Percentiles rank a stretch among this genome's conserved stretches.
phyloP scores from a whole-genome alignment of 1,140 invertebrate genomes.

The Drepana arcuata region DNA sequence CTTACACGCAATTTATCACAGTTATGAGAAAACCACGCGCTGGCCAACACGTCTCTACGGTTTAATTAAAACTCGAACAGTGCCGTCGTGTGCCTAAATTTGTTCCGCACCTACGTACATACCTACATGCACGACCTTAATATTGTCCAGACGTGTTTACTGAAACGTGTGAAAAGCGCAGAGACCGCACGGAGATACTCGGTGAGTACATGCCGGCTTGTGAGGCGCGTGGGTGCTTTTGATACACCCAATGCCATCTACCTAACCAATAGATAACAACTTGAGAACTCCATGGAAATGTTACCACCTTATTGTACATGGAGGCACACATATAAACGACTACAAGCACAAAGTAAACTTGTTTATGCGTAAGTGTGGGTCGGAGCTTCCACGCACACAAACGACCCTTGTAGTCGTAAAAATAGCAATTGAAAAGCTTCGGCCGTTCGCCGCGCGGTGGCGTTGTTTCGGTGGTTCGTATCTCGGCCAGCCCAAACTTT shows the following conservation, averaged over 20 bases:
- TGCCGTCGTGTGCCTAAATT: slow-evolving; percentile 43
- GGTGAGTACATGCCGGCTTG: slow-evolving; percentile 34
- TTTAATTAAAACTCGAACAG: slow-evolving; percentile 49
- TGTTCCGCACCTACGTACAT: slow-evolving; percentile 21
- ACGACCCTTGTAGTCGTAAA: slow-evolving; percentile 27
- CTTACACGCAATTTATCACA: slow-evolving; percentile 57
- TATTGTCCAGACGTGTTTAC: slow-evolving; percentile 37
- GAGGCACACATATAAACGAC: slow-evolving; percentile 43
- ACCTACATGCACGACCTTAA: slow-evolving; percentile 23
- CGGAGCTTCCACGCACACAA: slow-evolving; percentile 39
- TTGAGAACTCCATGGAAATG: slow-evolving; percentile 23
- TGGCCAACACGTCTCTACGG: slow-evolving; percentile 55
- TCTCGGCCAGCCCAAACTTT: slow-evolving; percentile 19
- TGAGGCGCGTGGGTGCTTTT: not conserved
- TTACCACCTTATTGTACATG: slow-evolving; percentile 43
- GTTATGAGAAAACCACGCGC: slow-evolving; percentile 58
- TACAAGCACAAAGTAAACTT: slow-evolving; percentile 45
- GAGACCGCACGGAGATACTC: slow-evolving; percentile 20
- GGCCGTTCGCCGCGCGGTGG: slow-evolving; percentile 61
- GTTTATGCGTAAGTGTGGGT: slow-evolving; percentile 41
- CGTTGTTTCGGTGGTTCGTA: slow-evolving; percentile 43
- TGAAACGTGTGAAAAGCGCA: slow-evolving; percentile 40
- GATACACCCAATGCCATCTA: slow-evolving; percentile 58
- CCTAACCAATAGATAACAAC: slow-evolving; percentile 45
- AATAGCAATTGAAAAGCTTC: slow-evolving; percentile 56